A percentile compares a stretch with the other conserved stretches of the same genome.
Evolutionary conservation across 2,113 vertebrate genomes (phyloP).

Genomic region (Panthera tigris): DNA sequence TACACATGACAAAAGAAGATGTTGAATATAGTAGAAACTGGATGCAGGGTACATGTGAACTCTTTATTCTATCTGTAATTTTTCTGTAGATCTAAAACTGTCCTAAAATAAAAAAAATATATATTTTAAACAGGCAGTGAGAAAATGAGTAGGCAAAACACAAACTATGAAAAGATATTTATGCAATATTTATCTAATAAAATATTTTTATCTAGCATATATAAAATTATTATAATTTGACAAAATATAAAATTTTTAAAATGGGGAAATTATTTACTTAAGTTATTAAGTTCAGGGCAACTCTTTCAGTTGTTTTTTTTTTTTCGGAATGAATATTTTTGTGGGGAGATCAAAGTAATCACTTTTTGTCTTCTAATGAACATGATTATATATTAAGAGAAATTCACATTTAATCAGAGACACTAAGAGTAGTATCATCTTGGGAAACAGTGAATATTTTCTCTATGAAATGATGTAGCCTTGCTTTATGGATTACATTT

Average conservation of each 20-base stretch:
- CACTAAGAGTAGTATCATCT: background rate
- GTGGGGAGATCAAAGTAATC: background rate
- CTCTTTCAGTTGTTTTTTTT: background rate
- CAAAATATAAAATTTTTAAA: background rate
- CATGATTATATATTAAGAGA: background rate
- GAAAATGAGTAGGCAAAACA: background rate
- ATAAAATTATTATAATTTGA: background rate
- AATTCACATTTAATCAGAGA: background rate
- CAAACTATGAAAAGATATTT: background rate
- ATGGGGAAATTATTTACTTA: background rate
- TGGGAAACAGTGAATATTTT: background rate
- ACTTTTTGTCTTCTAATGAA: background rate
- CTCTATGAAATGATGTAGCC: background rate
- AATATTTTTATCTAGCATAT: background rate
- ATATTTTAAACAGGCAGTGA: background rate
- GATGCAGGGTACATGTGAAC: background rate
- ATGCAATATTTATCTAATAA: background rate
- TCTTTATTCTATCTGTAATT: background rate
- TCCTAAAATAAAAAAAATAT: background rate
- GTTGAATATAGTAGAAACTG: background rate
- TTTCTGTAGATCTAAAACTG: background rate
- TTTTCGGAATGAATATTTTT: background rate
- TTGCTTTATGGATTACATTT: background rate
- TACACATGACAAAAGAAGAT: background rate
- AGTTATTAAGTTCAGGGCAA: background rate